Base-by-base conservation (phyloP, 1,140 invertebrate genomes). In the Campoletis sonorensis region DNA sequence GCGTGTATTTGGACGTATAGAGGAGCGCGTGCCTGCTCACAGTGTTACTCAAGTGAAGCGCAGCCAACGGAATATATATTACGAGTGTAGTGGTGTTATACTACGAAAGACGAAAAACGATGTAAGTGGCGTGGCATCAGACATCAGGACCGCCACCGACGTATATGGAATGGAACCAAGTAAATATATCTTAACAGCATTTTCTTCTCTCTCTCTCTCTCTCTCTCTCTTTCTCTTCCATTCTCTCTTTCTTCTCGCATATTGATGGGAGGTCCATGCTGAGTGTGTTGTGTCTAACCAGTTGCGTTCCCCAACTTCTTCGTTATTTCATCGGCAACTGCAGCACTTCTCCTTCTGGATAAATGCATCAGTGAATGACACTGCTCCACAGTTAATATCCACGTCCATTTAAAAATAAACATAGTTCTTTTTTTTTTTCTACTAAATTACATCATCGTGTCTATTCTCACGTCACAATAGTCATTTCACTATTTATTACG, bases 171-270 rank as follows among this genome's bases (percentile, higher is more conserved):
- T 85, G 87, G 85, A 89, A 86, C 86, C 86, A 82, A 85, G 86
- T 89, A 90, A 89, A 90, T 90, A 89, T 90, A 90, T 89, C 89
- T 90, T 89, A 89, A 90, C 89, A 86, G 88, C 88, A 84, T 90
- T 90, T 87, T 87, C 83, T 23, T 23, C 51, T 54, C 51, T 54
- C 51, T 54, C 51, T 54, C 51, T 54, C 51, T 54, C 51, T 54
- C 51, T 54, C 51, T 54, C 51, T 54, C 16, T 54, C 51, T 54
- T 18, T 54, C 51, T 54, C 51, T 54, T 8, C n/a, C 5, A 2
- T 18, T n/a, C 2, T 54, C 16, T 54, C 51, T n/a, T 21, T 54
- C 18, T 27, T 81, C n/a, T 77, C 86, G 88, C 87, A 89, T 89
- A 89, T 89, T 89, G 88, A 89, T 89, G 88, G 89, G 89, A 90